Evolutionary conservation across 1,140 invertebrate genomes (phyloP).

Genomic region (Luehdorfia chinensis): DNA sequence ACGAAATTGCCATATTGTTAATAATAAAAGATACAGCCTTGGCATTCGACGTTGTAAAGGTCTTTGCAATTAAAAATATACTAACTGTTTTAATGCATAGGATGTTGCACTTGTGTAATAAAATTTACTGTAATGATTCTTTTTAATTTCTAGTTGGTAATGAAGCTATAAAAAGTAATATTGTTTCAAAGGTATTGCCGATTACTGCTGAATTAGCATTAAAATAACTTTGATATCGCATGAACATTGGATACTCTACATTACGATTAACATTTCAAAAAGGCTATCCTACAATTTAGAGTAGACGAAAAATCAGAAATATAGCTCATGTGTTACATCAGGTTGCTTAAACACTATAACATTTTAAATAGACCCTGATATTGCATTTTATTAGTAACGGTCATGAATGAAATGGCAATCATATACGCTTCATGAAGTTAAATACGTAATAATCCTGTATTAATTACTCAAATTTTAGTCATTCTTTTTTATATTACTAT

Average conservation of each 20-base stretch:
- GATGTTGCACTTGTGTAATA: conserved; percentile 24
- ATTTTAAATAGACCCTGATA: too few relatives aligned
- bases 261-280: conserved; percentile 60
- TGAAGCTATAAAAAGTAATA: too few relatives aligned
- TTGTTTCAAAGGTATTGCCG: too few relatives aligned
- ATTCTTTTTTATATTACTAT: conserved; percentile 1
- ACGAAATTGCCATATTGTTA: conserved; percentile 18
- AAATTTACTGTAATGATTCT: conserved; percentile 13
- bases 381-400: conserved; percentile 2
- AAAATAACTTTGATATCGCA: too few relatives aligned
- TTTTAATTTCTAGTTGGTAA: conserved; percentile 25
- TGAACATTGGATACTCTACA: too few relatives aligned
- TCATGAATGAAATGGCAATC: conserved; percentile 7
- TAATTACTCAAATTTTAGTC: conserved; percentile 4
- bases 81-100: conserved; percentile 25
- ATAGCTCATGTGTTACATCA: conserved; percentile 52
- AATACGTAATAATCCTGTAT: conserved; percentile 8
- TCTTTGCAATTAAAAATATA: conserved; percentile 28
- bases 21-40: conserved; percentile 34
- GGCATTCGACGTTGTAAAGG: conserved; percentile 35
- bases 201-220: too few relatives aligned
- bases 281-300: conserved; percentile 49
- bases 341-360: conserved; percentile 57
- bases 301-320: conserved; percentile 33
- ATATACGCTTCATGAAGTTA: conserved; percentile 7